Conservation (phyloP, 2,113 vertebrate genomes). For the Nanorana parkeri region DNA sequence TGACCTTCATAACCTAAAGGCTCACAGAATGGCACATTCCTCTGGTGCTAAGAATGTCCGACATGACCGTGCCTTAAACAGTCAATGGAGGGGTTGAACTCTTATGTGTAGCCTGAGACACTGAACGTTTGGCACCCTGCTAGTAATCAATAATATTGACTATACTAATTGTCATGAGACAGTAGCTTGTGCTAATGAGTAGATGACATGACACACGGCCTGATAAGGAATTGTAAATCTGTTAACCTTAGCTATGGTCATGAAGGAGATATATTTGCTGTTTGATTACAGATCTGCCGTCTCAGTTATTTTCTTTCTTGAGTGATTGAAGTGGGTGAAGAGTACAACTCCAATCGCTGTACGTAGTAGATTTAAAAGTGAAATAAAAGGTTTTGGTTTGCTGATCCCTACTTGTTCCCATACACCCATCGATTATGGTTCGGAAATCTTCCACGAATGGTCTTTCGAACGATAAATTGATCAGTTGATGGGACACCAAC, state of each 20-base stretch:
- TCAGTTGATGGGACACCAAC: no score
- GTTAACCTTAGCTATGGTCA: constrained; percentile 10
- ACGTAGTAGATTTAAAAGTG: no score
- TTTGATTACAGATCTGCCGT: neutral
- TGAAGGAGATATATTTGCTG: neutral
- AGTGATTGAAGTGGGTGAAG: no score
- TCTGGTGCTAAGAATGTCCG: constrained; percentile 3
- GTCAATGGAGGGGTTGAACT: neutral
- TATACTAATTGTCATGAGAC: constrained; percentile 27
- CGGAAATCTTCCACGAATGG: no score
- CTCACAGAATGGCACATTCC: neutral
- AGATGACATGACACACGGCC: neutral
- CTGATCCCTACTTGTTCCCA: no score
- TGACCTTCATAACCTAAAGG: neutral
- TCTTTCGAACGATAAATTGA: no score
- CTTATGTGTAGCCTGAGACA: neutral
- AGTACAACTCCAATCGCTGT: no score
- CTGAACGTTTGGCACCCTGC: neutral
- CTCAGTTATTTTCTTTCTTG: neutral
- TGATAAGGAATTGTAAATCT: constrained; percentile 3
- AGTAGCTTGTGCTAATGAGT: constrained; percentile 4
- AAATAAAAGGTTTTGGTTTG: no score
- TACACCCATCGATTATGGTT: no score
- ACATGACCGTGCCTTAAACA: constrained; percentile 10
- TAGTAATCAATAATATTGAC: constrained; percentile 23